These are phyloP conservation scores for Spinus olivaceus DNA, from an alignment of 2,797 vertebrate species.

Conservation along the genomic window DNA sequence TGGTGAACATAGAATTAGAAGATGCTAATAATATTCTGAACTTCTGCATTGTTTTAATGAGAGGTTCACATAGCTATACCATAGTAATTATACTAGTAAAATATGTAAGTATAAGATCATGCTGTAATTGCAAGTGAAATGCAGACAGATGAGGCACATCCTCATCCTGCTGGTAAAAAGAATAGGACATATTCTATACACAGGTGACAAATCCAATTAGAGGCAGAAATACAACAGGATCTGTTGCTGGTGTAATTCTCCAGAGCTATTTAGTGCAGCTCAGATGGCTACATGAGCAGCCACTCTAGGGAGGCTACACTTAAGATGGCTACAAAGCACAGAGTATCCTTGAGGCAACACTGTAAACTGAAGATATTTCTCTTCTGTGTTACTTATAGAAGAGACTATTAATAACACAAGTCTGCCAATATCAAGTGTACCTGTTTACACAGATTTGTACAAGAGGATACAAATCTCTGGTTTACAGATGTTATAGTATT, in stretches of 20 bases:
- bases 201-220: background rate
- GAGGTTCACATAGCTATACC: background rate
- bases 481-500: background rate
- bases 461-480: background rate
- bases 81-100: background rate
- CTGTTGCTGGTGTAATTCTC: background rate
- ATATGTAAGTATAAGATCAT: background rate
- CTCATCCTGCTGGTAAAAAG: background rate
- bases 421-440: background rate
- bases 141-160: background rate
- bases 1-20: background rate
- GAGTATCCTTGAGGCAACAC: background rate
- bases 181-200: background rate
- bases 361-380: background rate
- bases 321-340: background rate
- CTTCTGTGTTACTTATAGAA: background rate
- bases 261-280: background rate
- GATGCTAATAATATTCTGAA: background rate
- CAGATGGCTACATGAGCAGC: background rate
- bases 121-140: background rate
- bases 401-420: background rate
- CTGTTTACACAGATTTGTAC: background rate
- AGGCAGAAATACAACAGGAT: background rate
- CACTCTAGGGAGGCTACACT: background rate
- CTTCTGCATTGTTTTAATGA: background rate